phyloP scores from a whole-genome alignment of 2,113 vertebrate species.

The Pantherophis guttatus region DNA sequence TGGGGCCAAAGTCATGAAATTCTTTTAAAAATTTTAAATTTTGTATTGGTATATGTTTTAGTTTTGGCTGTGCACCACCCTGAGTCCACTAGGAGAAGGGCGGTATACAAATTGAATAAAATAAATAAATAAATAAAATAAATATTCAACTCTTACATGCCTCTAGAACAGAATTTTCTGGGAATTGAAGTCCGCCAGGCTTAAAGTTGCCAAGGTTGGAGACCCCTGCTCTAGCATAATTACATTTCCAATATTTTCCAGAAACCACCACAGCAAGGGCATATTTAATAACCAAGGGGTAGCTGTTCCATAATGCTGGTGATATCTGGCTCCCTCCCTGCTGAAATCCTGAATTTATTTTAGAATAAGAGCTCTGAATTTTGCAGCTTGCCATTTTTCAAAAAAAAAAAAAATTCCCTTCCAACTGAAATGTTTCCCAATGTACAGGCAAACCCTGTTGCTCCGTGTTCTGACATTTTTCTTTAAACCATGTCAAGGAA shows the following conservation, averaged over 20 bases:
- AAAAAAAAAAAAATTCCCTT: neutral
- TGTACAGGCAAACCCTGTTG: neutral
- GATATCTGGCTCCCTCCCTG: neutral
- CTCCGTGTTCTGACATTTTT: slow-evolving; percentile 15
- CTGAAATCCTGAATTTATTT: neutral
- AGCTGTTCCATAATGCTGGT: neutral
- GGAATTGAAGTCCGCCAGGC: too few species aligned
- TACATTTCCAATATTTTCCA: neutral
- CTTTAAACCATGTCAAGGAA: slow-evolving; percentile 33
- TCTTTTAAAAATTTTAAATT: too few species aligned
- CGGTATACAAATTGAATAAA: too few species aligned
- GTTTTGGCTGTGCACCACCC: too few species aligned
- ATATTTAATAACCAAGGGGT: neutral
- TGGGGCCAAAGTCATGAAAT: too few species aligned
- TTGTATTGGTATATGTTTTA: too few species aligned
- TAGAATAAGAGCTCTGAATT: neutral
- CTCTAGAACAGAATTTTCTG: neutral
- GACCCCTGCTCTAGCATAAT: neutral
- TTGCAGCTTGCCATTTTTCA: neutral
- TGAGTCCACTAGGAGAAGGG: too few species aligned
- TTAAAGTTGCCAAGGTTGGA: too few species aligned
- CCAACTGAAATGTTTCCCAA: neutral
- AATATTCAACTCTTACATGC: neutral
- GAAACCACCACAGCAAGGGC: neutral
- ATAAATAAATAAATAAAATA: too few species aligned